These are phyloP conservation scores for Rhadinocentrus ornatus DNA, from an alignment of 2,797 vertebrate species.

Conservation along the genomic window DNA sequence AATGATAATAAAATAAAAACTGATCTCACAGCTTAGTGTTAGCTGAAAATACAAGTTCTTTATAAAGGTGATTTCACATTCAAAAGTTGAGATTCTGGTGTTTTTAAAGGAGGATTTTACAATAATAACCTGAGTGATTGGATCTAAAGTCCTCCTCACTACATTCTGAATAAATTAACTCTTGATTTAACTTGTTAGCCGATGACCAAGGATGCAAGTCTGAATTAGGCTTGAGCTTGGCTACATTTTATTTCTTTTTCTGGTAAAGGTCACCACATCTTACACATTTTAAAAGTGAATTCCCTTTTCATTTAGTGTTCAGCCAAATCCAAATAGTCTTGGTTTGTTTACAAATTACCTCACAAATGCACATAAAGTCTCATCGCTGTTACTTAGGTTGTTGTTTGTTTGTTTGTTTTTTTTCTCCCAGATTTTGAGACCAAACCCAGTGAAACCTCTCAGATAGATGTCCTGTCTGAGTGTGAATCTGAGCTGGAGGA, in stretches of 20 bases:
- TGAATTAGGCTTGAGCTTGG: background rate
- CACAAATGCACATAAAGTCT: background rate
- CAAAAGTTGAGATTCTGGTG: too few relatives aligned
- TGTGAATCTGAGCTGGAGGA: slow-evolving; percentile 27
- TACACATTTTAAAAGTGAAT: background rate
- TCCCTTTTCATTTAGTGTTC: background rate
- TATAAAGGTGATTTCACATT: too few relatives aligned
- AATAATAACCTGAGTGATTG: too few relatives aligned
- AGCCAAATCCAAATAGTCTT: background rate
- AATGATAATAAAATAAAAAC: too few relatives aligned
- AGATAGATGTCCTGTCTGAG: slow-evolving; percentile 16
- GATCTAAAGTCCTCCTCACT: too few relatives aligned
- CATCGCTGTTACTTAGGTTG: background rate
- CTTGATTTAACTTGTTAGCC: too few relatives aligned
- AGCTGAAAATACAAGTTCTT: too few relatives aligned
- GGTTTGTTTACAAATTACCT: too few relatives aligned
- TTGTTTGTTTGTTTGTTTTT: background rate
- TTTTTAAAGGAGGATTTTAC: too few relatives aligned
- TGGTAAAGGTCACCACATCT: background rate
- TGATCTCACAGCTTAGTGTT: too few relatives aligned
- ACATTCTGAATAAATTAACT: too few relatives aligned
- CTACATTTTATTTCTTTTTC: background rate
- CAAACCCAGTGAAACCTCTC: background rate
- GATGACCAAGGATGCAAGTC: too few relatives aligned
- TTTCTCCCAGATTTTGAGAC: slow-evolving; percentile 39